Base-by-base conservation (phyloP, 2,797 vertebrate species). In the Delichon dasypus region DNA sequence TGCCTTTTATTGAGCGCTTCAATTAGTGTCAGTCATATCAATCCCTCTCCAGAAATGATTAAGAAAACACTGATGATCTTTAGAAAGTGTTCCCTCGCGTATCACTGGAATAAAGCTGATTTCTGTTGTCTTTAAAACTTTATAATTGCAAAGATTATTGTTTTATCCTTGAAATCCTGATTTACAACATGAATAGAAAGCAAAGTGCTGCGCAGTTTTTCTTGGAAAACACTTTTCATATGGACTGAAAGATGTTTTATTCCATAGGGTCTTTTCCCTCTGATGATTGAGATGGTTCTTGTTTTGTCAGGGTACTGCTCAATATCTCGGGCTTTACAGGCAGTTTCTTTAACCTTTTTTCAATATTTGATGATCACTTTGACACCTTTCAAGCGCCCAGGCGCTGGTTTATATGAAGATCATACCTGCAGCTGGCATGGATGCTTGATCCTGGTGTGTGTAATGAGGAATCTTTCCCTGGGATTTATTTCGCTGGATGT, bases 131-230 rank as follows among this genome's bases (percentile, higher is more conserved):
- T 89, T 80, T 71, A 89, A 80, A 90, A 77, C 78, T 77, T 85
- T 3, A 1, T 87, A 77, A 61, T 80, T 88, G 57, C 68, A 50
- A 83, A 89, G 57, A 44, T 11, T 6, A 29, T 85, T 80, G 62
- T 85, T 66, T 79, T 88, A 80, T 45, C 61, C 54, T 80, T 77
- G 48, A 89, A 92, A 95, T 71, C 79, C 68, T 85, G 72, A 34
- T 27, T 85, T 85, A 53, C 62, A 29, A 64, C 53, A 9, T 20
- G 42, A 88, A 68, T 51, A 86, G 34, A 26, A 84, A 73, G n/a
- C 71, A 53, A 93, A 90, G 40, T 48, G 40, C 55, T 48, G 13
- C n/a, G 22, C 45, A 68, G 70, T 8, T 51, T 94, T 91, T 84
- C 58, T 62, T 88, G 51, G 83, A 88, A 68, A 83, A 15, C 66